A percentile compares a stretch with the other conserved stretches of the same genome.
Conservation (phyloP, 1,140 invertebrate species). For the Lepidurus couesii region DNA sequence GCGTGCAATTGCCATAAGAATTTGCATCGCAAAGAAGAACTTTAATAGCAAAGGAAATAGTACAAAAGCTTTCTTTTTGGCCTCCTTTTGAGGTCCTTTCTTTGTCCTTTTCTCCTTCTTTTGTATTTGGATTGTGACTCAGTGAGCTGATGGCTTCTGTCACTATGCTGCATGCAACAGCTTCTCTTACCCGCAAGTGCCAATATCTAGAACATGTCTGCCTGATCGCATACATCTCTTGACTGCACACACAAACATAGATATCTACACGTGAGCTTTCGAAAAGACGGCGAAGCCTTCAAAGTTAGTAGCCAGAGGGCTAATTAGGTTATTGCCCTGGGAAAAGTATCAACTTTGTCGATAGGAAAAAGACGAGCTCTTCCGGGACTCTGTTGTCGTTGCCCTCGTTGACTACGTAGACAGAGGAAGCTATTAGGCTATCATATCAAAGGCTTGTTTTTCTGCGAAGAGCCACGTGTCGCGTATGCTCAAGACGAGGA, state of each 20-base stretch:
- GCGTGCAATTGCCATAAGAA: constrained; percentile 1
- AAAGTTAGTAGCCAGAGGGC: neutral
- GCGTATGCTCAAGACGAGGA: neutral
- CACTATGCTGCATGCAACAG: neutral
- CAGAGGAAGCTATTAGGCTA: neutral
- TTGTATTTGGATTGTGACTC: neutral
- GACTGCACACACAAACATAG: neutral
- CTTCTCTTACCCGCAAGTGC: neutral
- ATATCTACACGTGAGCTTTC: neutral
- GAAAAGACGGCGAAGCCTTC: neutral
- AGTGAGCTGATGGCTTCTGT: neutral
- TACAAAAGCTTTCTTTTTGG: neutral
- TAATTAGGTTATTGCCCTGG: constrained; percentile 10
- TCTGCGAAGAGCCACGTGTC: neutral
- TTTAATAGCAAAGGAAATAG: constrained; percentile 1
- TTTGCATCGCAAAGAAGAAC: constrained; percentile 22
- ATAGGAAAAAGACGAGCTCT: neutral
- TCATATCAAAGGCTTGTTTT: constrained; percentile 3
- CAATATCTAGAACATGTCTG: constrained; percentile 1
- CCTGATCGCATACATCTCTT: neutral
- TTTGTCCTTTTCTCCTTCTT: neutral
- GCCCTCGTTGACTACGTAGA: neutral
- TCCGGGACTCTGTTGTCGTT: neutral
- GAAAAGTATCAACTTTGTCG: neutral
- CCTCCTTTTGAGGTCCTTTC: neutral